A percentile compares a stretch with the other conserved stretches of the same genome.
Conservation (phyloP, 1,140 invertebrate genomes). For the Holotrichia oblita region DNA sequence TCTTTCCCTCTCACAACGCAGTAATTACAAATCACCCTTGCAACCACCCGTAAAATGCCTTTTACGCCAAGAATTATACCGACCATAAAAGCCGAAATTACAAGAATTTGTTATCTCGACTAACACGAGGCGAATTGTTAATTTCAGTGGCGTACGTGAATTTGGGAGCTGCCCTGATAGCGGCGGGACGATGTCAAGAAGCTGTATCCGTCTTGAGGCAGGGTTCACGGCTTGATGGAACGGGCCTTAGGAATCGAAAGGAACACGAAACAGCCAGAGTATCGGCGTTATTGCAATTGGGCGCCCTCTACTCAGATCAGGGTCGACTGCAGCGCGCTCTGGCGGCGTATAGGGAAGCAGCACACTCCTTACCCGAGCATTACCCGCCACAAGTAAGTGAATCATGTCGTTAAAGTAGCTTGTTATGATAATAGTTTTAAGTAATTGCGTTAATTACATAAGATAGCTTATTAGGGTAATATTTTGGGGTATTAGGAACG, state of each 20-base stretch:
- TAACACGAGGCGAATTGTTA: slow-evolving; percentile 46
- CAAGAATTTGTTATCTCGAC: slow-evolving; percentile 10
- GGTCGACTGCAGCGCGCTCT: slow-evolving; percentile 85
- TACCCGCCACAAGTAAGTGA: slow-evolving; percentile 80
- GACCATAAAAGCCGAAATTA: slow-evolving; percentile 1
- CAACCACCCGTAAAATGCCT: not conserved
- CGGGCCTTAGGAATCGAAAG: slow-evolving; percentile 86
- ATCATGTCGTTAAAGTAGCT: not conserved
- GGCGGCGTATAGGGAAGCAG: slow-evolving; percentile 88
- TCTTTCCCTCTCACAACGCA: not conserved
- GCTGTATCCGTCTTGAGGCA: slow-evolving; percentile 84
- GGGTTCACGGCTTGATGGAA: slow-evolving; percentile 85
- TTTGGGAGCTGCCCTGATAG: slow-evolving; percentile 86
- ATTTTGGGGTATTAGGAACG: not conserved
- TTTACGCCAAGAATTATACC: not conserved
- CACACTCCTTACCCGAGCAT: slow-evolving; percentile 81
- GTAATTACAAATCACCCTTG: slow-evolving; percentile 12
- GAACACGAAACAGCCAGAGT: slow-evolving; percentile 90
- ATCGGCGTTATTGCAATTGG: slow-evolving; percentile 91
- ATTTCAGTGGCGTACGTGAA: slow-evolving; percentile 94
- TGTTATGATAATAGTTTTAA: slow-evolving; percentile 2
- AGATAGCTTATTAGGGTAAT: slow-evolving; percentile 1
- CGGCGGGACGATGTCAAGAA: slow-evolving; percentile 82
- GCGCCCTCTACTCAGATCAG: slow-evolving; percentile 88
- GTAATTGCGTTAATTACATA: not conserved